Evolutionary conservation across 2,797 vertebrate genomes (phyloP).

Genomic region (Myotis vivesi): DNA sequence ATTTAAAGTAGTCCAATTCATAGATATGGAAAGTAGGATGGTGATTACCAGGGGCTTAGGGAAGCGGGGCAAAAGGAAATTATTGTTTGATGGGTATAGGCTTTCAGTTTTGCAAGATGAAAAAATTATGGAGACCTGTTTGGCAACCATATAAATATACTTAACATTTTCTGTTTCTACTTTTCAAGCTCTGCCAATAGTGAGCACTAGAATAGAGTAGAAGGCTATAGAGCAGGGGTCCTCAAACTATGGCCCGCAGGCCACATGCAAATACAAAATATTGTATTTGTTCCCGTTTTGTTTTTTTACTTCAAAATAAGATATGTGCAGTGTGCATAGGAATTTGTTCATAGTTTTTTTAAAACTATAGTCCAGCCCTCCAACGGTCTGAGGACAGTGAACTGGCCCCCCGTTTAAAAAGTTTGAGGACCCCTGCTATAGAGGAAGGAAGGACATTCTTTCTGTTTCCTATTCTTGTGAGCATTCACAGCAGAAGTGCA

Average conservation of each 20-base stretch:
- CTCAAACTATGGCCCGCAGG: no score
- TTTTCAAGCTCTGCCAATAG: neutral
- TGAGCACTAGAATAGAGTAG: neutral
- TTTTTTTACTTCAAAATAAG: no score
- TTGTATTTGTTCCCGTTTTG: no score
- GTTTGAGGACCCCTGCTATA: no score
- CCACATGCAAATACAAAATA: no score
- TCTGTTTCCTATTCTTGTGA: neutral
- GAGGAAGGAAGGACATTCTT: neutral
- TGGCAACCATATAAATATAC: neutral
- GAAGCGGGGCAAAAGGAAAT: neutral
- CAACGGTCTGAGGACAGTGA: no score
- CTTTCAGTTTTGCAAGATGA: neutral
- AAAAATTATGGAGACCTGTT: neutral
- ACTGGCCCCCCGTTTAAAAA: no score
- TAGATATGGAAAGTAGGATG: neutral
- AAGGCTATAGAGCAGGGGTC: neutral
- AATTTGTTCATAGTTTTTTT: no score
- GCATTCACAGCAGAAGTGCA: neutral
- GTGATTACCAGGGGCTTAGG: neutral
- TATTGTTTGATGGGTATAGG: neutral
- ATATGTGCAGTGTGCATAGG: no score
- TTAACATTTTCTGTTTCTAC: neutral
- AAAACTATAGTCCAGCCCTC: no score
- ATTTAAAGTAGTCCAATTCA: neutral